Percentiles rank a stretch among this genome's conserved stretches.
Evolutionary conservation across 2,888 invertebrate genomes (phyloP).

Genomic region (Drosophila phalerata): DNA sequence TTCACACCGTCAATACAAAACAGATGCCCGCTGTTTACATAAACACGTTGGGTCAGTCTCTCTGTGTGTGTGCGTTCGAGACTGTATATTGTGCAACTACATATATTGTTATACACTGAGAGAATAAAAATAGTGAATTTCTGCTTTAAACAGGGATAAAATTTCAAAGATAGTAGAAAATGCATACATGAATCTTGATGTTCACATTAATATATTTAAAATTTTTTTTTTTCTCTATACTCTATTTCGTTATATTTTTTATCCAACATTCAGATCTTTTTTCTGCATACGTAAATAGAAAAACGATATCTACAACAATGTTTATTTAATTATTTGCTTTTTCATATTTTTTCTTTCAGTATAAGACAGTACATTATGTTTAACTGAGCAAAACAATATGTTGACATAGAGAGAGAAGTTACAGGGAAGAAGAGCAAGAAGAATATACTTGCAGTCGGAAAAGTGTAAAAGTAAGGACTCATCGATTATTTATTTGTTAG

Average conservation of each 20-base stretch:
- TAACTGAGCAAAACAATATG: too few species aligned
- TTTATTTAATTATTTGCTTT: neutral
- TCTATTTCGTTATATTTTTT: neutral
- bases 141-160: neutral
- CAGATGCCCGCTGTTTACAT: conserved; percentile 59
- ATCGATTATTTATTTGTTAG: neutral
- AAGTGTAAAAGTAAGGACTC: neutral
- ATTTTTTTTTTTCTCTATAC: neutral
- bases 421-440: too few species aligned
- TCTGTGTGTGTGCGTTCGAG: conserved; percentile 7
- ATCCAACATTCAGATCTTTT: neutral
- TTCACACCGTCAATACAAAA: conserved; percentile 57
- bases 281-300: neutral
- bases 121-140: neutral
- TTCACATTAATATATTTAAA: neutral
- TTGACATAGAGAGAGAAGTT: too few species aligned
- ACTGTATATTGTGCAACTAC: conserved; percentile 6
- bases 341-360: too few species aligned
- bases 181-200: neutral
- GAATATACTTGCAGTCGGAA: too few species aligned
- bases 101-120: conserved; percentile 29
- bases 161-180: neutral
- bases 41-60: conserved; percentile 40
- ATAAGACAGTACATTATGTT: too few species aligned
- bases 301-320: neutral